Evolutionary conservation across 37 sponge, comb jelly and placozoan genomes (phyloP), one percentile per base, ranked within the genome.

Genomic region (Geodia barretti): DNA sequence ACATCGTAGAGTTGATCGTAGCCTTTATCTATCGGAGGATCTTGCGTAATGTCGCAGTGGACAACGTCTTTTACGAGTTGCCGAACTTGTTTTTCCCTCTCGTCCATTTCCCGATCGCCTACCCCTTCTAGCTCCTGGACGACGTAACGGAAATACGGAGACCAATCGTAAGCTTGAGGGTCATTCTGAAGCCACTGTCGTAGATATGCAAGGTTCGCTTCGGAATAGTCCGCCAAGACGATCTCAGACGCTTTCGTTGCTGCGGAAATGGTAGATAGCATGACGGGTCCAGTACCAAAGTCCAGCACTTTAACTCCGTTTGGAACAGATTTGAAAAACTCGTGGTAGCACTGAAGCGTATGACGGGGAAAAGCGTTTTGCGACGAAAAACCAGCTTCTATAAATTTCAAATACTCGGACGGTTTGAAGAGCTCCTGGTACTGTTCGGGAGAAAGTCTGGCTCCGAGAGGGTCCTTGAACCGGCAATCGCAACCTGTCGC

Each of bases 71-170:
- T 84, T 0, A 84, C 70, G 34, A 66, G 1, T 0, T 54, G 42
- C n/a, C 84, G 68, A 23, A 84, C 23, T 0, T 34, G n/a, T 28
- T 64, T 39, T 41, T 76, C 59, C 29, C 84, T 39, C 31, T 66
- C 61, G 21, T 43, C 38, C 0, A 84, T 61, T 32, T 72, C 73
- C 2, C 60, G 14, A n/a, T 79, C 64, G 20, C 33, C 28, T n/a
- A 60, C 70, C 25, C 80, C 80, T 34, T 86, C 87, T 8, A 86
- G 73, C 7, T 37, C 47, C n/a, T 41, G 24, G 21, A 86, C 87
- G 14, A 79, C 80, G 41, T 79, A 73, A 19, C 70, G 40, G 65
- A 79, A 79, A 40, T 62, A 79, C 2, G 23, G 80, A 0, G 41
- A n/a, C 59, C 63, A 86, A 62, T 86, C 73, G 7, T 28, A 42